Percentiles rank a stretch among this genome's conserved stretches.
Evolutionary conservation across 2,888 invertebrate species (phyloP).

Genomic region (Tetropium fuscum): DNA sequence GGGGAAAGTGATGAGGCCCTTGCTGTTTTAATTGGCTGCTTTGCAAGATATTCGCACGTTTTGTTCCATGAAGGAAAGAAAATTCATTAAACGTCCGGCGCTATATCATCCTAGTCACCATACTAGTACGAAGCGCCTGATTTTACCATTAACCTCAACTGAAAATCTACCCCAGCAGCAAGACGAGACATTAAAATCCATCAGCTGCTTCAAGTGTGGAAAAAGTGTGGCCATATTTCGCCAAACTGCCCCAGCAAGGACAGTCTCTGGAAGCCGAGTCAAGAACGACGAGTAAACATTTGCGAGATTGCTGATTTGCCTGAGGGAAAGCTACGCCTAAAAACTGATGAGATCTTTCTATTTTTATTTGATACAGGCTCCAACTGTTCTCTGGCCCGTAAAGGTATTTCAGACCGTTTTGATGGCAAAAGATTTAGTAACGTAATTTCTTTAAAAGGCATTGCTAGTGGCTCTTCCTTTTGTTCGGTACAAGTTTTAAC

Average conservation of each 20-base stretch:
- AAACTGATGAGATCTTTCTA: neutral
- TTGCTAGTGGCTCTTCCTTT: neutral
- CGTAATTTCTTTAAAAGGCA: neutral
- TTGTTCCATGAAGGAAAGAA: neutral
- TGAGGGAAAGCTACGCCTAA: neutral
- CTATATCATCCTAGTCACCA: conserved; percentile 2
- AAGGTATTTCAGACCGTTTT: conserved; percentile 2
- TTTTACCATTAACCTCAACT: neutral
- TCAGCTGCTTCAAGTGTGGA: neutral
- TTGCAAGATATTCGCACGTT: neutral
- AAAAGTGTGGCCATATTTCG: neutral
- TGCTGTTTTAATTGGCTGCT: neutral
- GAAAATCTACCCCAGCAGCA: neutral
- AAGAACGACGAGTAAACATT: neutral
- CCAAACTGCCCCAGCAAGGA: conserved; percentile 3
- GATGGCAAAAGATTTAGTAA: neutral
- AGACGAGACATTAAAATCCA: neutral
- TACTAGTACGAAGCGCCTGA: neutral
- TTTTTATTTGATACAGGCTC: neutral
- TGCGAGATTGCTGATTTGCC: conserved; percentile 1
- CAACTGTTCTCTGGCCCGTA: conserved; percentile 6
- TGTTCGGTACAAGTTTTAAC: conserved; percentile 2
- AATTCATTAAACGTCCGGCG: conserved; percentile 3
- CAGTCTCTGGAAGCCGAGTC: neutral
- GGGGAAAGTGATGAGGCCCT: neutral